phyloP scores from a whole-genome alignment of 2,888 invertebrate species.

The Epinotia bilunana region DNA sequence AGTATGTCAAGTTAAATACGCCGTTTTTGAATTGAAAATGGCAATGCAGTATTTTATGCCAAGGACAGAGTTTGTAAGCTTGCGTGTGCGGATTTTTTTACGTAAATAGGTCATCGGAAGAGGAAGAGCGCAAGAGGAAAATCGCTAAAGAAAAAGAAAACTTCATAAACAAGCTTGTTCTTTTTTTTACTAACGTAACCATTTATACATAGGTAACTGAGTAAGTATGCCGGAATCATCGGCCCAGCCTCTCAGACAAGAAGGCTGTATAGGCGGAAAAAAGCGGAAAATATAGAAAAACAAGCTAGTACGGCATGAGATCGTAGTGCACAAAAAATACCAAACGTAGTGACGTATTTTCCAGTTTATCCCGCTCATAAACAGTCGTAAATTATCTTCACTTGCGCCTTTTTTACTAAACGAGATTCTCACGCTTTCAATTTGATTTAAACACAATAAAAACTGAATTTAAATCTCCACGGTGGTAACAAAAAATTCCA shows the following conservation, averaged over 20 bases:
- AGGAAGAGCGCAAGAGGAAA: background rate
- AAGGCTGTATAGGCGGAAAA: no score
- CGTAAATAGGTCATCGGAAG: background rate
- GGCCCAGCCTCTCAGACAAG: no score
- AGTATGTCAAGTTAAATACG: background rate
- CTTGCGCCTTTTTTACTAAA: background rate
- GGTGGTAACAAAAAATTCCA: conserved; percentile 46
- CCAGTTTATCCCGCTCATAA: background rate
- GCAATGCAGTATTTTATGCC: background rate
- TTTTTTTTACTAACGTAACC: no score
- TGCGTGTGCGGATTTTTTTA: background rate
- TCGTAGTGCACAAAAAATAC: no score
- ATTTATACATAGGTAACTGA: no score
- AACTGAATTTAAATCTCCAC: conserved; percentile 40
- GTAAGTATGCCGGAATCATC: no score
- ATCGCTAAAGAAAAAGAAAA: background rate
- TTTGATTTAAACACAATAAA: conserved; percentile 41
- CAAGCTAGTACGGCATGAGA: no score
- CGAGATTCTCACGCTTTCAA: conserved; percentile 31
- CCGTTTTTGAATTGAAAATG: background rate
- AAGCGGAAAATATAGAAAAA: no score
- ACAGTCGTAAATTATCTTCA: background rate
- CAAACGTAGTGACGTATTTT: no score
- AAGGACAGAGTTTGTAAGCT: conserved; percentile 27
- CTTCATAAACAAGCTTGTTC: no score